These are phyloP conservation scores for Podiceps cristatus DNA, from an alignment of 2,113 vertebrate genomes.

Conservation along the genomic window DNA sequence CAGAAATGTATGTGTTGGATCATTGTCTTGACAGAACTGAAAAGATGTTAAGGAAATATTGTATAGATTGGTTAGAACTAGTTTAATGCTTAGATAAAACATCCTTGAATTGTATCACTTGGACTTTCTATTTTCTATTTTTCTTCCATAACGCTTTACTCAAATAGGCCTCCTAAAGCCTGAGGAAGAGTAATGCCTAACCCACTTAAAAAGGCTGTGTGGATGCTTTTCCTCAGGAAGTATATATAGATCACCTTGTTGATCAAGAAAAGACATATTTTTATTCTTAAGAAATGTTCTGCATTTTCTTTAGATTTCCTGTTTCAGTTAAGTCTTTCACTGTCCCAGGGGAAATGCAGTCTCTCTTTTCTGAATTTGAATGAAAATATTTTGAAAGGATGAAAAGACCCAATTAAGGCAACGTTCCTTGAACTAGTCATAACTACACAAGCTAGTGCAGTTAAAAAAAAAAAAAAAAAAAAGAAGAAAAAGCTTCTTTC, in stretches of 20 bases:
- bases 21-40: background rate
- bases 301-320: background rate
- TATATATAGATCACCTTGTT: slow-evolving; percentile 1
- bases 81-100: background rate
- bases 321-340: background rate
- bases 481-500: no score
- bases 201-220: background rate
- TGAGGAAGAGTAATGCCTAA: slow-evolving; percentile 14
- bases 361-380: slow-evolving; percentile 23
- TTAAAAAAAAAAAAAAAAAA: background rate
- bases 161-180: background rate
- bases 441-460: background rate
- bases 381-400: slow-evolving; percentile 44
- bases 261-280: background rate
- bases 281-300: background rate
- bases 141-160: background rate
- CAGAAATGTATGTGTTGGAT: background rate
- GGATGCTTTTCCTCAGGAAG: slow-evolving; percentile 8
- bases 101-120: background rate
- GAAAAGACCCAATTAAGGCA: background rate
- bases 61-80: background rate
- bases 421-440: background rate
- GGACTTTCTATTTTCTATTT: background rate
- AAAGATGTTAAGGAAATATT: background rate
- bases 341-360: background rate